A percentile compares a stretch with the other conserved stretches of the same genome.
Evolutionary conservation across 2,888 invertebrate species (phyloP).

Genomic region (Brachylomia viminalis): DNA sequence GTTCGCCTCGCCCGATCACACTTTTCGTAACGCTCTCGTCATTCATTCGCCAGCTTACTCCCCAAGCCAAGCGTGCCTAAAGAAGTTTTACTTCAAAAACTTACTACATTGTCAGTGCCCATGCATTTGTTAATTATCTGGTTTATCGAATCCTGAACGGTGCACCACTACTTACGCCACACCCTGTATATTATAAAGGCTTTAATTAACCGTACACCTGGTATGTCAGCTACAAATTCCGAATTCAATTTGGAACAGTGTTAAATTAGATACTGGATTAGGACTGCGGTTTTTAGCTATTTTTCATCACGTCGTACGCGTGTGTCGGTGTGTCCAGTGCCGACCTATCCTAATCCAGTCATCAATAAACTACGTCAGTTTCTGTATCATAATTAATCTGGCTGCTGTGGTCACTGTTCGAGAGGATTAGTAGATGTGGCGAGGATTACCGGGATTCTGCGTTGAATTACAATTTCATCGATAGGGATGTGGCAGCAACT

Average conservation of each 20-base stretch:
- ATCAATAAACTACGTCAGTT: slow-evolving; percentile 65
- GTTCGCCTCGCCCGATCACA: no score
- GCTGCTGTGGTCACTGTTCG: slow-evolving; percentile 46
- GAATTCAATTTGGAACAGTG: slow-evolving; percentile 13
- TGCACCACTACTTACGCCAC: no score
- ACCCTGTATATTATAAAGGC: no score
- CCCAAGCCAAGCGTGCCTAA: no score
- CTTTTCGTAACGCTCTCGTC: no score
- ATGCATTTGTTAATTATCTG: no score
- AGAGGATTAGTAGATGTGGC: slow-evolving; percentile 60
- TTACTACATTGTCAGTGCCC: no score
- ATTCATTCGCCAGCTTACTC: no score
- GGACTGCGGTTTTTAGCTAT: slow-evolving; percentile 21
- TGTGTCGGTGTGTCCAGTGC: slow-evolving; percentile 7
- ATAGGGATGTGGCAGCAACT: slow-evolving; percentile 17
- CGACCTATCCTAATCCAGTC: slow-evolving; percentile 41
- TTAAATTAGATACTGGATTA: slow-evolving; percentile 10
- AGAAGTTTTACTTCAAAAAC: no score
- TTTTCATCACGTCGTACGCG: slow-evolving; percentile 31
- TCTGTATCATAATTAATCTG: slow-evolving; percentile 65
- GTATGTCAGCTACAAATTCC: slow-evolving; percentile 12
- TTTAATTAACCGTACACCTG: slow-evolving; percentile 4
- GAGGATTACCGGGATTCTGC: slow-evolving; percentile 59
- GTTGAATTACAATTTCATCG: slow-evolving; percentile 51
- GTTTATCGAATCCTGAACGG: no score